These are phyloP conservation scores for Australoheros scitulus DNA, from an alignment of 2,113 vertebrate species.

Conservation along the genomic window DNA sequence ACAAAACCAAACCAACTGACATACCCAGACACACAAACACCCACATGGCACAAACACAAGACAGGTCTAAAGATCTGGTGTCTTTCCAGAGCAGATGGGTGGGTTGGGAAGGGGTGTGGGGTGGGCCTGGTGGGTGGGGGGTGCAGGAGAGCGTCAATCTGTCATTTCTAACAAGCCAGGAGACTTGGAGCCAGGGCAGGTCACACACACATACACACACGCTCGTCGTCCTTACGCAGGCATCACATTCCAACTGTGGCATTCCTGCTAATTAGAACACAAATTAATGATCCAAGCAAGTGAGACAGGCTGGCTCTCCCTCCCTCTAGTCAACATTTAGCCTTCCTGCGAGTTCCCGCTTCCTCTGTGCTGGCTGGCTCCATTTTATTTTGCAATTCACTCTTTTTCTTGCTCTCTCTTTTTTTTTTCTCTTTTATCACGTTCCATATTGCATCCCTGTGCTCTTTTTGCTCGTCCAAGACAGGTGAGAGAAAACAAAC, in stretches of 20 bases:
- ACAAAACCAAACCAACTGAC: conserved; percentile 32
- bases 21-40: conserved; percentile 16
- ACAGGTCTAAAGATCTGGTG: conserved; percentile 60
- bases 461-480: background rate
- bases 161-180: conserved; percentile 83
- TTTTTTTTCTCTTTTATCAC: conserved; percentile 1
- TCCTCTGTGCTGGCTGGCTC: background rate
- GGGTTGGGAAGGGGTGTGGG: conserved; percentile 50
- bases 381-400: background rate
- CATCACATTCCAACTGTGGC: conserved; percentile 73
- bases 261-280: conserved; percentile 76
- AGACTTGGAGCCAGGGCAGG: conserved; percentile 76
- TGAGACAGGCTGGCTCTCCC: conserved; percentile 50
- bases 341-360: conserved; percentile 31
- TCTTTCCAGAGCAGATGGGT: conserved; percentile 77
- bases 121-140: conserved; percentile 51
- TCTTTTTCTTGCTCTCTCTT: background rate
- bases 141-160: conserved; percentile 72
- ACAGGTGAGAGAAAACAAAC: conserved; percentile 17
- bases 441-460: background rate
- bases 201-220: conserved; percentile 52
- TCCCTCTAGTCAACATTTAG: conserved; percentile 56
- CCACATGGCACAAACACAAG: conserved; percentile 46
- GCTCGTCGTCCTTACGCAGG: conserved; percentile 37
- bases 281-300: conserved; percentile 75